Conservation (phyloP, 30 jellyfish, hydroid and myxozoan species). For the Turritopsis dohrnii region DNA sequence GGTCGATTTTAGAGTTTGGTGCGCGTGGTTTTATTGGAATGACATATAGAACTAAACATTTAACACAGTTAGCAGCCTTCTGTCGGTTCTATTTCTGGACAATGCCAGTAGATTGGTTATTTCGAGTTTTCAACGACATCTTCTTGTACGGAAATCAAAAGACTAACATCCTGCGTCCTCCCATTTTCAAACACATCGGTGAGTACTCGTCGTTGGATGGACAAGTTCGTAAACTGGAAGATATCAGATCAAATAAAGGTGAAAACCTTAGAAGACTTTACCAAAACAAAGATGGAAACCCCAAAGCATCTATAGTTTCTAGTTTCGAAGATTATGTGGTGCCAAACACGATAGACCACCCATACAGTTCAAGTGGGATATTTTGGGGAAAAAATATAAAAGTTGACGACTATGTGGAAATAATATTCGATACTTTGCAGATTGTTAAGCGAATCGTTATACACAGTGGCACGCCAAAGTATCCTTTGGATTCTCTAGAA, state of each 20-base stretch:
- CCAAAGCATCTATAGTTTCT: constrained; percentile 51
- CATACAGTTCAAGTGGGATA: constrained; percentile 45
- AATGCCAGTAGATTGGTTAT: constrained; percentile 97
- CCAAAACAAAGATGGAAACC: constrained; percentile 45
- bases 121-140: constrained; percentile 79
- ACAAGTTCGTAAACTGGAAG: constrained; percentile 83
- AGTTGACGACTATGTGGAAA: constrained; percentile 51
- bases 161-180: constrained; percentile 44
- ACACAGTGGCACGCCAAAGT: constrained; percentile 62
- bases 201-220: constrained; percentile 84
- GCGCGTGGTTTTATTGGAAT: constrained; percentile 96
- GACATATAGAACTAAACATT: constrained; percentile 68
- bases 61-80: constrained; percentile 55
- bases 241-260: constrained; percentile 29
- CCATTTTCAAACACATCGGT: constrained; percentile 81
- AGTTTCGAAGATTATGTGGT: constrained; percentile 53
- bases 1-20: constrained; percentile 96
- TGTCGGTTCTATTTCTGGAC: constrained; percentile 70
- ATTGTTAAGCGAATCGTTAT: constrained; percentile 40
- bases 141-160: constrained; percentile 73
- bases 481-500: constrained; percentile 60
- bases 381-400: constrained; percentile 74
- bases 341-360: constrained; percentile 41
- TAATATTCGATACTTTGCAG: constrained; percentile 34
- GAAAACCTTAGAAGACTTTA: neutral